Base-by-base conservation (phyloP, 2,113 vertebrate species). In the pig (Sus scrofa) region DNA sequence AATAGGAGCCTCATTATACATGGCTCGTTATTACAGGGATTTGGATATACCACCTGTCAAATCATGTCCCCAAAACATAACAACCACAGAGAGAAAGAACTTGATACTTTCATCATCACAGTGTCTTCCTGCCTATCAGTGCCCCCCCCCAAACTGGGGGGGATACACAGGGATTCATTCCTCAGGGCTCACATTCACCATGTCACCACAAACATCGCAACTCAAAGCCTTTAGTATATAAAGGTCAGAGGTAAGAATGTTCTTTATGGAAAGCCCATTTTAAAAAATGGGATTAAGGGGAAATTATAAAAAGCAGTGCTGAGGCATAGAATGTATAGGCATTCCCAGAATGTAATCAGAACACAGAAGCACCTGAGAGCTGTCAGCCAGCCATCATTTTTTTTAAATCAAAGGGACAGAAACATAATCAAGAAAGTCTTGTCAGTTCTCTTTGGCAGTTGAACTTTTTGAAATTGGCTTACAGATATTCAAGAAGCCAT, bases 11-110 rank as follows among this genome's bases (percentile, higher is more conserved):
- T 95, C 86, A 56, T 92, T 95, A 96, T 68, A 93, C 78, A 62
- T 5, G 91, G 93, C 91, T 97, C 96, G 77, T 91, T 89, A 93
- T 92, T 84, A 95, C 34, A 85, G 50, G 83, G 85, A 83, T 84
- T 54, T 87, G 91, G 96, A 65, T 78, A 67, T 15, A 82, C 73
- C 83, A 86, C 96, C 95, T 97, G 96, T 96, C 96, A 96, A 91
- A 60, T 88, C 92, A 68, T 75, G 91, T 90, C 86, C 93, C 78
- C 78, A 20, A 70, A 81, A 96, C 20, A 11, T 73, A 89, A 82
- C 92, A 54, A 79, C 70, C 58, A 65, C 16, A 56, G 89, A 84
- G 44, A 83, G 63, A 86, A 22, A 71, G 93, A 74, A 50, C 56
- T 20, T 20, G 54, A 84, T 32, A 44, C 39, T 44, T 39, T 37